A percentile compares a stretch with the other conserved stretches of the same genome.
These are phyloP conservation scores for Eriosoma lanigerum DNA, from an alignment of 1,140 invertebrate species.

Conservation along the genomic window DNA sequence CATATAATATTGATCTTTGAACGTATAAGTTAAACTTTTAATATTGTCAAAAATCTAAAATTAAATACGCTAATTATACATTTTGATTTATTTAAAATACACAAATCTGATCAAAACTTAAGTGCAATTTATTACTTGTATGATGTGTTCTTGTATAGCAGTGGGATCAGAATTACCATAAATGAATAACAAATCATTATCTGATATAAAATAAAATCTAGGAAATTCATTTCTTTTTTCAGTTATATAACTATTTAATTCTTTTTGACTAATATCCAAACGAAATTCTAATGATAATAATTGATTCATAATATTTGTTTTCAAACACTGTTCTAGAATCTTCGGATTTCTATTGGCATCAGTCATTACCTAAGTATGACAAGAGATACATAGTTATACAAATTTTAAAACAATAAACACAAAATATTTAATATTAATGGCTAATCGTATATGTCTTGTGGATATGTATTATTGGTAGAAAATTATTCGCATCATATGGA, in stretches of 20 bases:
- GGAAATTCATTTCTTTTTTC: slow-evolving; percentile 84
- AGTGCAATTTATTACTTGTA: slow-evolving; percentile 65
- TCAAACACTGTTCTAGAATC: slow-evolving; percentile 24
- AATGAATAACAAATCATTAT: slow-evolving; percentile 85
- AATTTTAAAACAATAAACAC: too few species aligned
- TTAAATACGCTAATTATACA: neutral
- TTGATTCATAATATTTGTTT: neutral
- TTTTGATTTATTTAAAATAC: neutral
- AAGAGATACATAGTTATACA: too few species aligned
- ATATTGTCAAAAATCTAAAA: slow-evolving; percentile 81
- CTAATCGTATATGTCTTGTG: too few species aligned
- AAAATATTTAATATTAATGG: too few species aligned
- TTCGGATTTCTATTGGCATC: slow-evolving; percentile 9
- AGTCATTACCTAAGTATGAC: slow-evolving; percentile 11
- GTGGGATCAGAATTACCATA: slow-evolving; percentile 78
- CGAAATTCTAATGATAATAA: slow-evolving; percentile 7
- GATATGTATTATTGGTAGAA: too few species aligned
- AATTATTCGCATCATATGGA: too few species aligned
- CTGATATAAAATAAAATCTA: slow-evolving; percentile 90
- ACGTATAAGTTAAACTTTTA: slow-evolving; percentile 68
- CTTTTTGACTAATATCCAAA: slow-evolving; percentile 9
- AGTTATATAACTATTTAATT: slow-evolving; percentile 76
- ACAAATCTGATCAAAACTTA: neutral
- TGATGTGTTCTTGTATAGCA: slow-evolving; percentile 86
- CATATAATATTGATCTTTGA: slow-evolving; percentile 65